These are phyloP conservation scores for Holacanthus passer DNA, from an alignment of 2,113 vertebrate species.

Conservation along the genomic window DNA sequence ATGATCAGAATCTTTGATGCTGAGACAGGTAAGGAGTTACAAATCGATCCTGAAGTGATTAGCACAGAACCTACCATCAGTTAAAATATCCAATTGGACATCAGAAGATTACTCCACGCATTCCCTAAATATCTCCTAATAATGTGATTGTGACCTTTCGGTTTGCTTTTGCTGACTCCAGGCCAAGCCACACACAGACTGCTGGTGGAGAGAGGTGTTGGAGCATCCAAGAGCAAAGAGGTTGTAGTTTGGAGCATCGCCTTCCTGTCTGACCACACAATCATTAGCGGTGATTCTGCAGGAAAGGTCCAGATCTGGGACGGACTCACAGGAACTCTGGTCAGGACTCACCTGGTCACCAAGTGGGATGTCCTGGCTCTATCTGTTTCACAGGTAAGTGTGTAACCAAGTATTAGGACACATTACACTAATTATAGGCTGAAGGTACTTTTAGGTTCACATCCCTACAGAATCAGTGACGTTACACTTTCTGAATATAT, in stretches of 20 bases:
- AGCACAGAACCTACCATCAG: not conserved
- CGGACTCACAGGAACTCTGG: conserved; percentile 87
- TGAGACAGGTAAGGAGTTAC: conserved; percentile 83
- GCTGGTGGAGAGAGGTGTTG: conserved; percentile 85
- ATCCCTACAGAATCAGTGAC: not conserved
- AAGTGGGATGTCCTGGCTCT: conserved; percentile 88
- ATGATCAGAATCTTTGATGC: conserved; percentile 86
- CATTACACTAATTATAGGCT: not conserved
- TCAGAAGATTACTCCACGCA: not conserved
- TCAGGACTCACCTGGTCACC: conserved; percentile 87
- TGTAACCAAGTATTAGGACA: not conserved
- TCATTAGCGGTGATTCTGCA: conserved; percentile 91
- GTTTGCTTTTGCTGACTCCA: conserved; percentile 53
- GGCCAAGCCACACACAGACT: conserved; percentile 87
- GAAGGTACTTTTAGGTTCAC: not conserved
- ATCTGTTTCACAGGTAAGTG: conserved; percentile 86
- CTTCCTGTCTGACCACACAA: conserved; percentile 87
- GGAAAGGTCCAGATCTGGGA: conserved; percentile 97
- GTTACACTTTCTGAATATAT: conserved; percentile 22
- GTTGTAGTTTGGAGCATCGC: conserved; percentile 92
- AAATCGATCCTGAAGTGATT: not conserved
- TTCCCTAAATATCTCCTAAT: not conserved
- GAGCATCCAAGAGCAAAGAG: conserved; percentile 74
- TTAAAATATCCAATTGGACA: not conserved
- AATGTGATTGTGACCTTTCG: not conserved